Evolutionary conservation across 2,113 vertebrate genomes (phyloP).

Genomic region (Plectropomus leopardus): DNA sequence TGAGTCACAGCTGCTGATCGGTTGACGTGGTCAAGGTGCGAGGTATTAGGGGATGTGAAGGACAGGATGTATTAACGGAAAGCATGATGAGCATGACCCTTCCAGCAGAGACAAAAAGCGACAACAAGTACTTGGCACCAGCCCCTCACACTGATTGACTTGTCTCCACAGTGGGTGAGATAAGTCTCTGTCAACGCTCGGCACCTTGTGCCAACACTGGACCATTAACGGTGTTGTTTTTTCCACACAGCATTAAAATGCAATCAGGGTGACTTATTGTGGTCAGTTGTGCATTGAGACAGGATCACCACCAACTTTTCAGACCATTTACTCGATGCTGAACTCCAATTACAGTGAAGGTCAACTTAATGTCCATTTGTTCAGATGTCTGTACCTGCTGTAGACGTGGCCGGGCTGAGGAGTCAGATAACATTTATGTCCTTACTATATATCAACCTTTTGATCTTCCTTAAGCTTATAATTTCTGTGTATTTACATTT

Average conservation of each 20-base stretch:
- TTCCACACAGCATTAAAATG: conserved; percentile 76
- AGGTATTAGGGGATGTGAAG: conserved; percentile 42
- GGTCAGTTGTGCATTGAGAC: conserved; percentile 69
- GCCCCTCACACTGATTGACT: conserved; percentile 71
- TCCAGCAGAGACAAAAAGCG: conserved; percentile 58
- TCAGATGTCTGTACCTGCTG: conserved; percentile 24
- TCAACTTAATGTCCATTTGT: conserved; percentile 49
- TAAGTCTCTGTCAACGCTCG: conserved; percentile 77
- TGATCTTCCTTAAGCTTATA: background rate
- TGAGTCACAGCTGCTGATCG: conserved; percentile 40
- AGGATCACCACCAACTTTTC: conserved; percentile 70
- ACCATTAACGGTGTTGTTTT: conserved; percentile 71
- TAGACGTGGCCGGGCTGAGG: background rate
- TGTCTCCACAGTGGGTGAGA: conserved; percentile 66
- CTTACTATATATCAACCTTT: background rate
- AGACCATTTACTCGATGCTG: conserved; percentile 72
- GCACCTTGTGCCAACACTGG: conserved; percentile 56
- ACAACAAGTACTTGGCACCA: conserved; percentile 73
- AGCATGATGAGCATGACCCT: conserved; percentile 67
- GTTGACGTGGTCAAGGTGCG: conserved; percentile 39
- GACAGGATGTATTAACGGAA: conserved; percentile 48
- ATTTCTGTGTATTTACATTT: background rate
- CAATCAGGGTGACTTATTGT: conserved; percentile 78
- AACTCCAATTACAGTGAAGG: conserved; percentile 70
- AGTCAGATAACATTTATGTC: background rate